phyloP scores from a whole-genome alignment of 2,113 vertebrate genomes.

The Nibea coibor region DNA sequence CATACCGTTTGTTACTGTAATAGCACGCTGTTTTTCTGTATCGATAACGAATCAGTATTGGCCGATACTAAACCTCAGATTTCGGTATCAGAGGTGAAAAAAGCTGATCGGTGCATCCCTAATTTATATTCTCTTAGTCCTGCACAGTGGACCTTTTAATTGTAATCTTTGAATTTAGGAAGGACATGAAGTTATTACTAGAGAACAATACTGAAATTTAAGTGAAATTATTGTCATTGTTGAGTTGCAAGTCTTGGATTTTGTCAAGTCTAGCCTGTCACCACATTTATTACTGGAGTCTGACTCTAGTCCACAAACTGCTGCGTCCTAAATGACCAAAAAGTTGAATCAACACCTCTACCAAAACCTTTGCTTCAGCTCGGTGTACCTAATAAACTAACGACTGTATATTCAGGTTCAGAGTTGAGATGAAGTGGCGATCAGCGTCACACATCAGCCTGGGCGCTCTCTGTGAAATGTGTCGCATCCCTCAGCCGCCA shows the following conservation, averaged over 20 bases:
- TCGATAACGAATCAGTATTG: too few relatives aligned
- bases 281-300: not conserved
- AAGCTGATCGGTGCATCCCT: too few relatives aligned
- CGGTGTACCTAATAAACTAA: not conserved
- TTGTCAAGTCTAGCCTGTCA: not conserved
- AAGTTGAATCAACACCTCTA: not conserved
- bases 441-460: not conserved
- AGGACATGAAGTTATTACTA: not conserved
- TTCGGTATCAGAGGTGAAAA: too few relatives aligned
- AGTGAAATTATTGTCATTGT: not conserved
- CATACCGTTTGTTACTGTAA: too few relatives aligned
- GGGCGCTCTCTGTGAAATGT: not conserved
- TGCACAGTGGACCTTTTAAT: too few relatives aligned
- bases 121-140: too few relatives aligned
- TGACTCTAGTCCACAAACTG: not conserved
- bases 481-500: slow-evolving; percentile 15
- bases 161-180: not conserved
- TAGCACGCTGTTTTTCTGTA: too few relatives aligned
- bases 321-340: not conserved
- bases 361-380: too few relatives aligned
- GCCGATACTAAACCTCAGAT: too few relatives aligned
- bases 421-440: not conserved
- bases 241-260: not conserved
- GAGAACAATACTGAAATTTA: not conserved
- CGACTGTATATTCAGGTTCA: not conserved